Conservation (phyloP, 2,888 invertebrate species). For the Caenorhabditis sulstoni region DNA sequence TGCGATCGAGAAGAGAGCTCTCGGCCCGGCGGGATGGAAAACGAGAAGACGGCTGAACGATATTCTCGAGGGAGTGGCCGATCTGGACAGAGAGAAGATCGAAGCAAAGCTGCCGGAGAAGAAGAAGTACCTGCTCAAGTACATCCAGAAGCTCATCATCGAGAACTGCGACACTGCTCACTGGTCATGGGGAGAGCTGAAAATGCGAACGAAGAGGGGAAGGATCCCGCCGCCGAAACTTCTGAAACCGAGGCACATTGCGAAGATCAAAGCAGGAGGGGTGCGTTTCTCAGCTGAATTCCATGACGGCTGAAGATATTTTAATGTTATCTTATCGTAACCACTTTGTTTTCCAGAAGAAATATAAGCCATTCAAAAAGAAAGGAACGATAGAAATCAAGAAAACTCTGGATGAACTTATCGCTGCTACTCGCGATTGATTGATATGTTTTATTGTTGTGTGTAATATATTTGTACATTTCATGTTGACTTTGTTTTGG, state of each 20-base stretch:
- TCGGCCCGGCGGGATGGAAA: conserved; percentile 25
- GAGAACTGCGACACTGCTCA: conserved; percentile 35
- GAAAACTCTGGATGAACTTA: too few species aligned
- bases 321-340: too few species aligned
- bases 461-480: conserved; percentile 2
- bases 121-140: conserved; percentile 18
- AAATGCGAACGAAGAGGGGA: conserved; percentile 25
- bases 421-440: background rate
- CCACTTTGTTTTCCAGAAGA: conserved; percentile 42
- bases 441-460: background rate
- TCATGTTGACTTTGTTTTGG: background rate
- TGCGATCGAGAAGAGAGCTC: conserved; percentile 21
- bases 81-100: conserved; percentile 16
- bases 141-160: conserved; percentile 34
- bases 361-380: conserved; percentile 21
- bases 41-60: conserved; percentile 18
- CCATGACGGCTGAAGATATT: too few species aligned
- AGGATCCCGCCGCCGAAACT: conserved; percentile 23
- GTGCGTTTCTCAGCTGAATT: conserved; percentile 1
- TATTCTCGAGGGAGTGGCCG: conserved; percentile 8
- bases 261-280: conserved; percentile 19
- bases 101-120: conserved; percentile 15
- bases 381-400: background rate
- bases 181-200: conserved; percentile 40
- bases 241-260: conserved; percentile 32